phyloP scores from a whole-genome alignment of 2,888 invertebrate genomes.

The Crematogaster levior region DNA sequence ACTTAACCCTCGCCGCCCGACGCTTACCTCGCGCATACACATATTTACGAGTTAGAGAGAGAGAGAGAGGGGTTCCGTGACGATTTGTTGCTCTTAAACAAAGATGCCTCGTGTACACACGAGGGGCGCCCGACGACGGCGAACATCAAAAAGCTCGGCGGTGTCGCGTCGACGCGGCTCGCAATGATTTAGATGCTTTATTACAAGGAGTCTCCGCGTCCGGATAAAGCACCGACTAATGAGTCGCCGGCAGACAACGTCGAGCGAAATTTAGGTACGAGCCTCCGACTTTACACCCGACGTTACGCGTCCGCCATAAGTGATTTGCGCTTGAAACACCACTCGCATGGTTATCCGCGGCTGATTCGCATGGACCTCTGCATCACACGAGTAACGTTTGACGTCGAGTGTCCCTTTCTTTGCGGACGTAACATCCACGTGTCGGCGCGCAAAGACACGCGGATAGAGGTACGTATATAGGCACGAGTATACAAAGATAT shows the following conservation, averaged over 20 bases:
- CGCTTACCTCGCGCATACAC: constrained; percentile 35
- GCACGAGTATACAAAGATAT: neutral
- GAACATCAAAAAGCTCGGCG: constrained; percentile 76
- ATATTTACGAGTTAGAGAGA: neutral
- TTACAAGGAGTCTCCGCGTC: constrained; percentile 32
- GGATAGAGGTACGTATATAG: neutral
- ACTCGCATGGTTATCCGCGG: neutral
- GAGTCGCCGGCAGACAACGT: constrained; percentile 59
- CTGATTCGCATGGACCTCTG: constrained; percentile 4
- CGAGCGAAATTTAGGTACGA: constrained; percentile 58
- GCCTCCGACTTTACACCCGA: constrained; percentile 19
- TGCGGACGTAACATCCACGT: neutral
- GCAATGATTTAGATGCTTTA: constrained; percentile 71
- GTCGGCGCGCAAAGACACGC: neutral
- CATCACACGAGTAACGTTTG: neutral
- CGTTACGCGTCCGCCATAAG: constrained; percentile 18
- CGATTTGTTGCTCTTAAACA: constrained; percentile 78
- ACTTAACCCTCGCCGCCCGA: constrained; percentile 16
- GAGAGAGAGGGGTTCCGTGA: constrained; percentile 52
- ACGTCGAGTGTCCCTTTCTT: neutral
- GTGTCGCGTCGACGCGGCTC: constrained; percentile 46
- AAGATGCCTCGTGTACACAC: constrained; percentile 66
- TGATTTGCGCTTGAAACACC: constrained; percentile 4
- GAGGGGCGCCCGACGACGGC: constrained; percentile 68
- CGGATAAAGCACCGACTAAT: constrained; percentile 62